Conservation (phyloP, 2,797 vertebrate genomes). For the Hyperoplus lanceolatus region DNA sequence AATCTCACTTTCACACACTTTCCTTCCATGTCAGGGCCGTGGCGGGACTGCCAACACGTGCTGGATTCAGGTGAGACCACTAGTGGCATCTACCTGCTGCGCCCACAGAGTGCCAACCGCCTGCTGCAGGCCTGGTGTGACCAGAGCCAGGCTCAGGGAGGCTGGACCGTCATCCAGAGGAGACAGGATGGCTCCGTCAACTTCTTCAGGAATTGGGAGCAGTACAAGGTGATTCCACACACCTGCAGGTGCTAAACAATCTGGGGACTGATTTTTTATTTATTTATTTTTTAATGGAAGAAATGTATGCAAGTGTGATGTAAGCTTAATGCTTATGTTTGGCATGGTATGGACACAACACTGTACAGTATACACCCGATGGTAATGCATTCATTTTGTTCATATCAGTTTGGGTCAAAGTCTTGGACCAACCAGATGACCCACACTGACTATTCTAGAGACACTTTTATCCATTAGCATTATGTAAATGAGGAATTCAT, state of each 20-base stretch:
- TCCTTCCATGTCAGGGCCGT: constrained; percentile 85
- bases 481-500: background rate
- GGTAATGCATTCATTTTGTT: background rate
- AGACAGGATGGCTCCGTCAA: constrained; percentile 93
- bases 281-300: background rate
- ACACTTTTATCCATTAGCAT: no score
- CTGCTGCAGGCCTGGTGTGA: constrained; percentile 93
- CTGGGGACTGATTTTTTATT: no score
- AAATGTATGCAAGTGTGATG: background rate
- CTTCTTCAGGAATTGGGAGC: constrained; percentile 94
- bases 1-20: background rate
- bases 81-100: constrained; percentile 90
- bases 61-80: constrained; percentile 83
- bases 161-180: constrained; percentile 93
- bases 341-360: background rate
- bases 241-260: background rate
- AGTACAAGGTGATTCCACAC: constrained; percentile 88
- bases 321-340: background rate
- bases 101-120: constrained; percentile 80
- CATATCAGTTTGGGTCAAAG: background rate
- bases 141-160: constrained; percentile 87
- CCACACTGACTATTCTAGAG: background rate
- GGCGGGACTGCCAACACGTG: constrained; percentile 91
- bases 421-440: background rate
- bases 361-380: no score